Evolutionary conservation across 2,888 invertebrate species (phyloP), one percentile per base, ranked within the genome.

Genomic region (Sesia bembeciformis): DNA sequence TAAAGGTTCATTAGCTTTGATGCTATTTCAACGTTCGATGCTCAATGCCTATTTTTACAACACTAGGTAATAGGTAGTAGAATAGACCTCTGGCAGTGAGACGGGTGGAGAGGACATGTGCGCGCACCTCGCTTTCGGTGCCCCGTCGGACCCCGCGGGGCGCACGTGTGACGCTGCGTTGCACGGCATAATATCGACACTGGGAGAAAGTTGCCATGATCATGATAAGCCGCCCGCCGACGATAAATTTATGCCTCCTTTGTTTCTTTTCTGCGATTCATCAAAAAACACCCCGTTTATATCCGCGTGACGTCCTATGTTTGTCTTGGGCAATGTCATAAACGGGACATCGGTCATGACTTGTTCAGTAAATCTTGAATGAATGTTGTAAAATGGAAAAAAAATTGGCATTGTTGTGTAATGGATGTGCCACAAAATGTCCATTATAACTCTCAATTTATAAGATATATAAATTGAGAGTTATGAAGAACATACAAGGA

Each of bases 181-280:
- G 57, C 61, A 59, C 59, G 59, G 64, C 65, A 64, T 66, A 67
- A 69, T 69, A 72, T 70, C 76, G 79, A 76, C 76, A 79, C 78
- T 72, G 69, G 69, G 86, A 81, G 88, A 88, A 87, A 87, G 87
- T 83, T 73, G 69, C 65, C 73, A 63, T 68, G 78, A 86, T 86
- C 85, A 76, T 78, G 86, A 87, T 87, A 87, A 84, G 79, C 74
- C 70, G 69, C 74, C 68, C 68, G 69, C 68, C 65, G 68, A 62
- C 78, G 75, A 79, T 82, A 80, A 86, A 86, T 88, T 86, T 87
- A 87, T 87, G 80, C 76, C 81, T 73, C 83, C 84, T 88, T 89
- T 88, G 85, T 87, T 84, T 84, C 82, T 84, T 84, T 84, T 81
- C 78, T 67, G 73, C 74, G 75, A 86, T 86, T 82, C 81, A 85